Base-by-base conservation (phyloP, 2,888 invertebrate species). In the Agrotis puta region DNA sequence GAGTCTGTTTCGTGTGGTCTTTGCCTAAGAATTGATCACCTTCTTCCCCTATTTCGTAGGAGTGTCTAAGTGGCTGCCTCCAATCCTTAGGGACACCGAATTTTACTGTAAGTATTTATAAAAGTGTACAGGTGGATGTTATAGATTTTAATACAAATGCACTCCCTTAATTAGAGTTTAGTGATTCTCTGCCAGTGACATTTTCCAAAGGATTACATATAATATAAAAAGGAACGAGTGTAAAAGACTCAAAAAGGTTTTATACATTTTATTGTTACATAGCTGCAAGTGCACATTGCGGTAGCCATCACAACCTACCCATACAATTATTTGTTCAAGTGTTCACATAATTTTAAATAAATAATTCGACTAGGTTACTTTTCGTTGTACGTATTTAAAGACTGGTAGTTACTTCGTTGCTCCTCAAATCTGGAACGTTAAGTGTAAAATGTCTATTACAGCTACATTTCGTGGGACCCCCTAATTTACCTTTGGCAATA, bases 371-470 rank as follows among this genome's bases (percentile, higher is more conserved):
- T 85, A 85, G 84, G 58, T 85, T 74, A 77, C 11, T 70, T 51
- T 72, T 82, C 84, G 82, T 82, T 77, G 76, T 86, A 82, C 78
- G 72, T 77, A 79, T 79, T 85, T 89, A 96, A 18, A 96, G 88
- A 89, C 92, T 93, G 74, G 95, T 96, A 54, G 95, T 92, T 61
- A 92, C 86, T 88, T 95, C 95, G 85, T 88, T 91, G 76, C 88
- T 92, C 74, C 89, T 92, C 66, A 94, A 90, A 87, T 93, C 92
- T 64, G 95, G 95, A 66, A 94, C 95, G 76, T 95, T 93, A 47
- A 95, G 86, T 65, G 93, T 94, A 79, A 95, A 95, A 90, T 95
- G 95, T 80, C 95, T 94, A 84, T 95, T 95, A 84, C 95, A 95
- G 82, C 91, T 93, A 85, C 95, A 95, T 78, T 91, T 90, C 65